Base-by-base conservation (phyloP, 1,140 invertebrate genomes). In the Halesus radiatus region DNA sequence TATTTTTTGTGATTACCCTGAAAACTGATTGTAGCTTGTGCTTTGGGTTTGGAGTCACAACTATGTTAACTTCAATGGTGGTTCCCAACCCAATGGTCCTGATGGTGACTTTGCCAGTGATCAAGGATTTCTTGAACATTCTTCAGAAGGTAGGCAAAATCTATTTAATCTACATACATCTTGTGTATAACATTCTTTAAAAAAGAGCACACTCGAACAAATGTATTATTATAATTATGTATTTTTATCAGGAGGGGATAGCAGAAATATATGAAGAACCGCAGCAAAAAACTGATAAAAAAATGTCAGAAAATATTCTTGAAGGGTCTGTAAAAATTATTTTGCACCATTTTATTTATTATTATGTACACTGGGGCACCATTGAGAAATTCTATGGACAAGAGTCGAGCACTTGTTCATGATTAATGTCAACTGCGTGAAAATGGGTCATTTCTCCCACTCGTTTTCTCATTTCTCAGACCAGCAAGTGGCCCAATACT, bases 51-150 rank as follows among this genome's bases (percentile, higher is more conserved):
- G 60, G 56, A 23, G n/a, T 76, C 13, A 76, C 58, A 23, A n/a
- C 60, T 0, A 76, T 64, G 74, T 0, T 76, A 1, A 56, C 60
- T 45, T 3, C 58, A 6, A 76, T 62, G 74, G 22, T 16, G 1
- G 37, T 62, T 6, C 74, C 74, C 16, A 50, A 76, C 22, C 74
- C 74, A 13, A 76, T 50, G 32, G 54, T 64, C 15, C 62, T 60
- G 8, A 62, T 76, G 54, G 37, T 76, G 10, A 66, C 66, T 37
- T 64, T 52, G 18, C 60, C 60, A 1, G 93, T 96, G 54, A 91
- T 94, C 2, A 92, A 94, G 64, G 93, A 94, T 2, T 91, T 95
- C 13, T 86, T 95, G 0, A 87, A 89, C 16, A 93, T 94, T 85
- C 85, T 95, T 1, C 92, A 94, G 87, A 89, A 90, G 85, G 93